Conservation (phyloP, 2,888 invertebrate genomes). For the Melolontha melolontha region DNA sequence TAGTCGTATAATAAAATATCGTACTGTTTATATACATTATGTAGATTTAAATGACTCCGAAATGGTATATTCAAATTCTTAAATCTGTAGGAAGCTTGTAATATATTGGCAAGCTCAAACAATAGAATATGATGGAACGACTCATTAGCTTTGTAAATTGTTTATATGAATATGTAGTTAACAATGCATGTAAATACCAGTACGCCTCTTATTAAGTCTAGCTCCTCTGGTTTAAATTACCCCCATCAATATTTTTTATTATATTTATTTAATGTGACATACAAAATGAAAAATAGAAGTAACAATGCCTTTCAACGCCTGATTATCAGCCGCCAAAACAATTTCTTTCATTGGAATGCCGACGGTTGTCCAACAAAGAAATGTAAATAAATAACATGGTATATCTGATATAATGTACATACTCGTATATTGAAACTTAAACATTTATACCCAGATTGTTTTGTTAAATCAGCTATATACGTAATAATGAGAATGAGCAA, state of each 20-base stretch:
- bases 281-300: constrained; percentile 15
- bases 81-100: background rate
- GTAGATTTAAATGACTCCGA: constrained; percentile 2
- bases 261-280: constrained; percentile 31
- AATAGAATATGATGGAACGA: constrained; percentile 28
- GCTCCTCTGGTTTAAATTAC: constrained; percentile 23
- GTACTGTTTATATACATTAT: too few species aligned
- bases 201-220: constrained; percentile 24
- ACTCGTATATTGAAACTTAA: too few species aligned
- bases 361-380: constrained; percentile 7
- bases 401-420: background rate
- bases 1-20: too few species aligned
- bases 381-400: constrained; percentile 15
- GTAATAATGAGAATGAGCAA: too few species aligned
- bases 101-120: constrained; percentile 22
- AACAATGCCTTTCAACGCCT: constrained; percentile 15
- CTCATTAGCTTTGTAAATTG: constrained; percentile 36
- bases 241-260: constrained; percentile 20
- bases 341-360: constrained; percentile 18
- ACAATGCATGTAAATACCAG: constrained; percentile 14
- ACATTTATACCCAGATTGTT: too few species aligned
- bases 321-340: constrained; percentile 29
- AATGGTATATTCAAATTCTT: too few species aligned
- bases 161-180: constrained; percentile 28
- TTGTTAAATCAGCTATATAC: too few species aligned